These are phyloP conservation scores for Ammodytes dubius DNA, from an alignment of 2,113 vertebrate species.

Conservation along the genomic window DNA sequence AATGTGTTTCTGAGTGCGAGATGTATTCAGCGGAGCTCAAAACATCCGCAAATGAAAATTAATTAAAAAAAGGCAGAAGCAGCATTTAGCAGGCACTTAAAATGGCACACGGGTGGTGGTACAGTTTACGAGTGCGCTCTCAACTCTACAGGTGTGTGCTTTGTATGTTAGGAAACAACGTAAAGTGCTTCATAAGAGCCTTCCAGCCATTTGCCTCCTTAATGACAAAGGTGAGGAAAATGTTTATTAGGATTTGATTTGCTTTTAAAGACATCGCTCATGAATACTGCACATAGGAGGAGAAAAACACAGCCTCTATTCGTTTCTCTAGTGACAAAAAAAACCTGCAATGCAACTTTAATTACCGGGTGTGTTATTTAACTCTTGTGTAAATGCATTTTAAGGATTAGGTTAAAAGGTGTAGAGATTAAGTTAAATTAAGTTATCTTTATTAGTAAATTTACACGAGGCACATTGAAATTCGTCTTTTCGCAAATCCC, in stretches of 20 bases:
- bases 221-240: conserved; percentile 19
- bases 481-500: no score
- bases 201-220: neutral
- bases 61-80: conserved; percentile 58
- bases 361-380: neutral
- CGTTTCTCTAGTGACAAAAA: no score
- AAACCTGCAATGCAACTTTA: neutral
- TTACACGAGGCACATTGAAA: no score
- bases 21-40: conserved; percentile 47
- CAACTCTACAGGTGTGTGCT: conserved; percentile 54
- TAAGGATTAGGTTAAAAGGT: no score
- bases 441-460: no score
- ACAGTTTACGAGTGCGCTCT: conserved; percentile 29
- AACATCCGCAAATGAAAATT: conserved; percentile 52
- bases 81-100: conserved; percentile 67
- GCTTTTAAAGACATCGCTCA: neutral
- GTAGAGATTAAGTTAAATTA: no score
- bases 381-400: no score
- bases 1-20: conserved; percentile 31
- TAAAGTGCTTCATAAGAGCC: conserved; percentile 45
- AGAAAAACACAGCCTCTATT: neutral
- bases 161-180: conserved; percentile 14
- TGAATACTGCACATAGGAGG: neutral
- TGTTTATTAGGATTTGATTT: conserved; percentile 6
- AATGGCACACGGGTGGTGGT: conserved; percentile 32